Conservation (phyloP, 2,797 vertebrate species). For the Acrossocheilus fasciatus region DNA sequence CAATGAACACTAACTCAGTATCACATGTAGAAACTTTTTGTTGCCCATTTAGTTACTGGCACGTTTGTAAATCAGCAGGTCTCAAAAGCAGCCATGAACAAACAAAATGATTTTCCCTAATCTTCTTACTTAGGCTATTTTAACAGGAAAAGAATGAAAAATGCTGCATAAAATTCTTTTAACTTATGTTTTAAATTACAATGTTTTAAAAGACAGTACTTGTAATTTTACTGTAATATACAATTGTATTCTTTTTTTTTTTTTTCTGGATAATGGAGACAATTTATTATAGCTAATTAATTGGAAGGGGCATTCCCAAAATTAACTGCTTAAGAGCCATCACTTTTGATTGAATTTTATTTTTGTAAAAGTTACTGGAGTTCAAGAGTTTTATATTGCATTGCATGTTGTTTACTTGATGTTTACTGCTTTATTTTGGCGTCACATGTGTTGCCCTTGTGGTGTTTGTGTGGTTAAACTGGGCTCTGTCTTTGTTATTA, state of each 20-base stretch:
- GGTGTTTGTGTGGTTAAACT: neutral
- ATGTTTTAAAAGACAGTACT: neutral
- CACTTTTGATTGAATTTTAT: neutral
- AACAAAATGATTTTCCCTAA: neutral
- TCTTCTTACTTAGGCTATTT: no score
- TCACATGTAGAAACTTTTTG: constrained; percentile 11
- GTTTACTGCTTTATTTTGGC: constrained; percentile 15
- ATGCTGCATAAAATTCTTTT: neutral
- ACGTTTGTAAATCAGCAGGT: neutral
- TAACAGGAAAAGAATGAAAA: neutral
- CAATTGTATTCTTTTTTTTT: neutral
- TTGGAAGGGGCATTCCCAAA: neutral
- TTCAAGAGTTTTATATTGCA: neutral
- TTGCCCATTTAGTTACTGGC: neutral
- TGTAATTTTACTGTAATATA: constrained; percentile 6
- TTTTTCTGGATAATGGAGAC: neutral
- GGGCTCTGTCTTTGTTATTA: constrained; percentile 26
- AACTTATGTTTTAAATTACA: neutral
- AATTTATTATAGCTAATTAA: neutral
- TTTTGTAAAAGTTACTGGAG: neutral
- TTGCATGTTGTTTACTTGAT: neutral
- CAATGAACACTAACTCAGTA: neutral
- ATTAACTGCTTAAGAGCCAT: neutral
- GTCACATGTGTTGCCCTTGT: neutral
- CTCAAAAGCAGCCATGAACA: neutral